Percentiles rank a stretch among this genome's conserved stretches.
Conservation (phyloP, 2,888 invertebrate species). For the Ernsta delagoae region DNA sequence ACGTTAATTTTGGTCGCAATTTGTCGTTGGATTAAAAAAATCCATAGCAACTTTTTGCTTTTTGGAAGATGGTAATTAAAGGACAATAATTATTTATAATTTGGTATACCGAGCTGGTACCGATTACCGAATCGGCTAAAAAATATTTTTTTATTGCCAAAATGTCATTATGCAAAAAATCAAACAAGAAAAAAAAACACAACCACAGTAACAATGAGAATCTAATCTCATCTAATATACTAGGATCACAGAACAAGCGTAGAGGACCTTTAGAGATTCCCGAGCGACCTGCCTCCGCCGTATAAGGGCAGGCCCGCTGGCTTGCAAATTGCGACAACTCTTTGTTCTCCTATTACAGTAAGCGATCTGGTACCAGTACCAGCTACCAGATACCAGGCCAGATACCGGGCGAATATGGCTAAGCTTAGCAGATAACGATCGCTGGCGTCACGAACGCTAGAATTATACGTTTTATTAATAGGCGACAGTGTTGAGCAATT, state of each 20-base stretch:
- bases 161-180: no score
- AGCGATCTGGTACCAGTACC: constrained; percentile 49
- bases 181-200: no score
- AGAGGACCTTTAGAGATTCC: constrained; percentile 31
- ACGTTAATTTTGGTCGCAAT: no score
- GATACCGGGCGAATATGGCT: constrained; percentile 39
- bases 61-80: no score
- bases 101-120: no score
- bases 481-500: constrained; percentile 24
- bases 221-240: constrained; percentile 37
- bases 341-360: constrained; percentile 68
- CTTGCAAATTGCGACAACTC: constrained; percentile 81
- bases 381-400: constrained; percentile 43
- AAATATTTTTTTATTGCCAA: no score
- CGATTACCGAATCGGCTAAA: no score
- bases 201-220: constrained; percentile 22
- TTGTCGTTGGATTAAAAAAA: no score
- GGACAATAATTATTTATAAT: no score
- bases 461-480: constrained; percentile 36
- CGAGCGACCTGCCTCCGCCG: constrained; percentile 44
- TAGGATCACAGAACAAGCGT: constrained; percentile 42
- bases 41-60: no score
- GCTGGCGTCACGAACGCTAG: constrained; percentile 36
- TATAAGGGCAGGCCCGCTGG: constrained; percentile 70
- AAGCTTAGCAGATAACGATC: constrained; percentile 42